Conservation (phyloP, 1,140 invertebrate genomes). For the Trachelipus rathkii region DNA sequence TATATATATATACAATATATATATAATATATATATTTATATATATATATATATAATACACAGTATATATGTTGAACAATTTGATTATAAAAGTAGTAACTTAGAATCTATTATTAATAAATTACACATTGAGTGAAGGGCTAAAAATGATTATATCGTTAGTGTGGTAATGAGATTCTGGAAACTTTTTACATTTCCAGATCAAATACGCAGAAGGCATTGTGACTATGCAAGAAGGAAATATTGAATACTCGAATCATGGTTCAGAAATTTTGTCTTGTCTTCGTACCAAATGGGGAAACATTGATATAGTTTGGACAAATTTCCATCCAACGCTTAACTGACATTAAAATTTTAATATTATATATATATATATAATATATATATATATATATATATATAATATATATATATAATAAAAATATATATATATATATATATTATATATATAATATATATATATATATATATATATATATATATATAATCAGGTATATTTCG, state of each 20-base stretch:
- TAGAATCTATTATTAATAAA: too few species aligned
- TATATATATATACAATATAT: too few species aligned
- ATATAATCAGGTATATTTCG: too few species aligned
- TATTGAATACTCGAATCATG: not conserved
- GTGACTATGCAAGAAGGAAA: not conserved
- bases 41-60: too few species aligned
- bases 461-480: constrained; percentile 10
- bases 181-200: not conserved
- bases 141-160: too few species aligned
- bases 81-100: too few species aligned
- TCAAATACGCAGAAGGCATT: not conserved
- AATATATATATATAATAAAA: too few species aligned
- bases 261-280: not conserved
- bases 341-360: not conserved
- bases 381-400: constrained; percentile 13
- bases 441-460: constrained; percentile 15
- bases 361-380: constrained; percentile 15
- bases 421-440: constrained; percentile 12
- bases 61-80: too few species aligned
- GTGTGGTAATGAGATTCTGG: too few species aligned
- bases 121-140: too few species aligned
- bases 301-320: not conserved
- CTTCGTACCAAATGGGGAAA: not conserved
- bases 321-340: constrained; percentile 4
- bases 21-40: too few species aligned